Evolutionary conservation across 2,113 vertebrate genomes (phyloP).

Genomic region (Passer montanus): DNA sequence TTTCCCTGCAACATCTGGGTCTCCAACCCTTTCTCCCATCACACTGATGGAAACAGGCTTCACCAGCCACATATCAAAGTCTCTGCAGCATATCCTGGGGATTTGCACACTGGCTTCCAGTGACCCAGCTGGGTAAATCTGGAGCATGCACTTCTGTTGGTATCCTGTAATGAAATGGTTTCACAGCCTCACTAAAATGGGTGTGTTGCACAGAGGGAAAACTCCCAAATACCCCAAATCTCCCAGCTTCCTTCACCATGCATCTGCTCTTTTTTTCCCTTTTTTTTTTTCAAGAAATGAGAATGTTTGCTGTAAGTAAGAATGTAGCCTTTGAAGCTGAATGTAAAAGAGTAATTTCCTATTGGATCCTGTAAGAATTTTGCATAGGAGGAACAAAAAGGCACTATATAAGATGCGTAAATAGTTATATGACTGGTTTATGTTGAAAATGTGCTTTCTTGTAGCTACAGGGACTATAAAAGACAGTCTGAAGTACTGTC

Average conservation of each 20-base stretch:
- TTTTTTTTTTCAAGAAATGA: not conserved
- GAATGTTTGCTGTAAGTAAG: not conserved
- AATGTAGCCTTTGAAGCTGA: not conserved
- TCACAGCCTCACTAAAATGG: not conserved
- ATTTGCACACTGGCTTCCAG: not conserved
- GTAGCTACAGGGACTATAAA: not conserved
- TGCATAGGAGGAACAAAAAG: not conserved
- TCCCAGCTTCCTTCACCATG: not conserved
- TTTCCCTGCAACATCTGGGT: not conserved
- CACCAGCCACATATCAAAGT: not conserved
- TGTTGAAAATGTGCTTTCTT: not conserved
- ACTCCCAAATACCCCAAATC: not conserved
- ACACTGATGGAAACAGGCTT: not conserved
- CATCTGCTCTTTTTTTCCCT: not conserved
- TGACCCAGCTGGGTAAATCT: not conserved
- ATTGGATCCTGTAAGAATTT: not conserved
- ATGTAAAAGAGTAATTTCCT: not conserved
- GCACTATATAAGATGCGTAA: not conserved
- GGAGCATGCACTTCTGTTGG: not conserved
- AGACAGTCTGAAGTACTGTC: not conserved
- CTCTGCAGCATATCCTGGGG: not conserved
- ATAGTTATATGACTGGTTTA: slow-evolving; percentile 12
- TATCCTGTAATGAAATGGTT: not conserved
- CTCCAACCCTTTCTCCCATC: rapidly evolving
- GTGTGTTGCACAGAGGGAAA: not conserved